phyloP scores from a whole-genome alignment of 2,888 invertebrate genomes.

The Anticlea derivata region DNA sequence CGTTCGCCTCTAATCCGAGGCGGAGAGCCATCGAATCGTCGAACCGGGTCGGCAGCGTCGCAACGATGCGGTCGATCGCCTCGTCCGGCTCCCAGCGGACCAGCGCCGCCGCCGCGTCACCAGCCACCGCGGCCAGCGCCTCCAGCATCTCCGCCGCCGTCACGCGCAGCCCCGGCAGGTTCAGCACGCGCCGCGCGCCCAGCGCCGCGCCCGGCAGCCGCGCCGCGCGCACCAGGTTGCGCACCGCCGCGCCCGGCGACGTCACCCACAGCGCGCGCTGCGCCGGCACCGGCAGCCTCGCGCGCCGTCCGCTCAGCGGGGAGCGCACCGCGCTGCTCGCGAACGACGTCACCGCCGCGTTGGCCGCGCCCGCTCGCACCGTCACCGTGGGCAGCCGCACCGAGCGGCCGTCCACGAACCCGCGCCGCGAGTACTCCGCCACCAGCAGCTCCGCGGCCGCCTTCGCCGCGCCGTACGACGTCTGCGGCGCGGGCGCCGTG shows the following conservation, averaged over 20 bases:
- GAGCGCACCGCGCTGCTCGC: slow-evolving; percentile 70
- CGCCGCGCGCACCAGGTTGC: slow-evolving; percentile 59
- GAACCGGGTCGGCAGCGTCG: slow-evolving; percentile 59
- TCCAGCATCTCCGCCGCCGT: slow-evolving; percentile 56
- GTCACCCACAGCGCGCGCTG: slow-evolving; percentile 62
- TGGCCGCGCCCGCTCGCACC: slow-evolving; percentile 65
- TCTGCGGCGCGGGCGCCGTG: slow-evolving; percentile 62
- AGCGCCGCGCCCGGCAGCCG: slow-evolving; percentile 45
- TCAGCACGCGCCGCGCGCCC: slow-evolving; percentile 56
- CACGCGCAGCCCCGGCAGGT: slow-evolving; percentile 64
- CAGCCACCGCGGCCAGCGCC: slow-evolving; percentile 59
- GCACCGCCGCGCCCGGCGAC: slow-evolving; percentile 59
- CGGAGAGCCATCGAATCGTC: slow-evolving; percentile 56
- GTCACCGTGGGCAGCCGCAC: slow-evolving; percentile 70
- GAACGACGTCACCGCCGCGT: slow-evolving; percentile 71
- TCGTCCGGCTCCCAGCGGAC: slow-evolving; percentile 55
- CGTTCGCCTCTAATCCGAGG: slow-evolving; percentile 62
- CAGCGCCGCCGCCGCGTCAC: slow-evolving; percentile 49
- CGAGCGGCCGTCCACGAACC: slow-evolving; percentile 60
- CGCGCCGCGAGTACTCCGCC: slow-evolving; percentile 67
- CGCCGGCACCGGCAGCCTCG: slow-evolving; percentile 56
- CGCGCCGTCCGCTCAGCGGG: slow-evolving; percentile 55
- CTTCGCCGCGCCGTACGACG: slow-evolving; percentile 69
- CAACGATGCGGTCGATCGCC: slow-evolving; percentile 53
- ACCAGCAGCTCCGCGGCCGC: slow-evolving; percentile 69